phyloP scores from a whole-genome alignment of 2,113 vertebrate species.

The Pangasianodon gigas region DNA sequence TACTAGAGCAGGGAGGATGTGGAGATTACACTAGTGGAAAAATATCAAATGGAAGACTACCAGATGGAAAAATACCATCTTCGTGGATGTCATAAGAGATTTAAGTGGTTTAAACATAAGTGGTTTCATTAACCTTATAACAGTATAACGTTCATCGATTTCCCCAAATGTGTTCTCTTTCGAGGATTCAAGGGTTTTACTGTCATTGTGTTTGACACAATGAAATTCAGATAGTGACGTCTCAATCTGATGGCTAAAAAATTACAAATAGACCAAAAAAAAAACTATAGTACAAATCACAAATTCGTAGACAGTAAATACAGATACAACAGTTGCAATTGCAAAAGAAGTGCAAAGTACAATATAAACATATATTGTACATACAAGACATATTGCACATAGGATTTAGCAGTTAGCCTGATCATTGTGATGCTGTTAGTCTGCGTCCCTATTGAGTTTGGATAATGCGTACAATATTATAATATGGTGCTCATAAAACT shows the following conservation, averaged over 20 bases:
- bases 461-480: neutral
- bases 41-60: slow-evolving; percentile 15
- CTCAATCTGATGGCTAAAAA: neutral
- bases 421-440: neutral
- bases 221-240: neutral
- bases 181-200: neutral
- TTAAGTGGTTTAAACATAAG: neutral
- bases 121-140: neutral
- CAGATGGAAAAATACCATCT: neutral
- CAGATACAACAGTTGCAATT: too few relatives aligned
- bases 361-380: neutral
- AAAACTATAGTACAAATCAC: neutral
- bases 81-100: neutral
- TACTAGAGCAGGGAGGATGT: neutral
- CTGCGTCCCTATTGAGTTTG: neutral
- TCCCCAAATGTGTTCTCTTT: neutral
- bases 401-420: neutral
- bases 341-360: neutral
- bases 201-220: neutral
- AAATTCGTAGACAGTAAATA: neutral
- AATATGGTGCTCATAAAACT: neutral
- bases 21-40: slow-evolving; percentile 1
- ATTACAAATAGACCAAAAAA: neutral
- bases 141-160: neutral
- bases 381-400: neutral